phyloP scores from a whole-genome alignment of 2,888 invertebrate genomes.

The Halocaridina rubra region DNA sequence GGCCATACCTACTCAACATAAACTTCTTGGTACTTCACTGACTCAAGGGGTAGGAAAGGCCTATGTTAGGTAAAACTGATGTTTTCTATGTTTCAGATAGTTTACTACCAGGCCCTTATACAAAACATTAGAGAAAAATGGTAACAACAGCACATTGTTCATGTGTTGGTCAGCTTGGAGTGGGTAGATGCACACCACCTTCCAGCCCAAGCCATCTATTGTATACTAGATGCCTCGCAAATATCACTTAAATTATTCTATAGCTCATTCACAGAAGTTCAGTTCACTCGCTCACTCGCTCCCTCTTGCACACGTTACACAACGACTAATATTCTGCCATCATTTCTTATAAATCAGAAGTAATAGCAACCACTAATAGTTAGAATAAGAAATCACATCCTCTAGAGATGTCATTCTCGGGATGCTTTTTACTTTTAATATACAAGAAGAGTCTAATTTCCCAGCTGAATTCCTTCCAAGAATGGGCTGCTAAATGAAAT shows the following conservation, averaged over 20 bases:
- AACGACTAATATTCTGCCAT: conserved; percentile 11
- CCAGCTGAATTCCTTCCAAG: background rate
- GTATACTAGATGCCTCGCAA: conserved; percentile 45
- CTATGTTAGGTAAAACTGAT: conserved; percentile 47
- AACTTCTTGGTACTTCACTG: conserved; percentile 46
- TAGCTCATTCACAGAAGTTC: no score
- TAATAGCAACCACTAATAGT: conserved; percentile 13
- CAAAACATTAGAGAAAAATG: conserved; percentile 55
- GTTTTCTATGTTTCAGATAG: conserved; percentile 47
- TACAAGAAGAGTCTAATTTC: conserved; percentile 21
- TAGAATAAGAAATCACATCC: no score
- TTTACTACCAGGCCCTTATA: conserved; percentile 55
- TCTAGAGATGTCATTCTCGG: no score
- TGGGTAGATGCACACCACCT: conserved; percentile 41
- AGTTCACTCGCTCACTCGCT: conserved; percentile 23
- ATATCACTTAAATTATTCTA: no score
- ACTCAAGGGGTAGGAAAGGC: conserved; percentile 47
- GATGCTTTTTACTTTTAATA: no score
- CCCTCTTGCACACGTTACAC: conserved; percentile 28
- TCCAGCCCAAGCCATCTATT: conserved; percentile 44
- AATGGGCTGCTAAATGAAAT: conserved; percentile 19
- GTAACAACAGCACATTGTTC: conserved; percentile 56
- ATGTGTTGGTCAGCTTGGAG: conserved; percentile 51
- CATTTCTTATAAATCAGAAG: no score
- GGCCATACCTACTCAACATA: conserved; percentile 55